Evolutionary conservation across 2,888 invertebrate species (phyloP).

Genomic region (Odontothrips loti): DNA sequence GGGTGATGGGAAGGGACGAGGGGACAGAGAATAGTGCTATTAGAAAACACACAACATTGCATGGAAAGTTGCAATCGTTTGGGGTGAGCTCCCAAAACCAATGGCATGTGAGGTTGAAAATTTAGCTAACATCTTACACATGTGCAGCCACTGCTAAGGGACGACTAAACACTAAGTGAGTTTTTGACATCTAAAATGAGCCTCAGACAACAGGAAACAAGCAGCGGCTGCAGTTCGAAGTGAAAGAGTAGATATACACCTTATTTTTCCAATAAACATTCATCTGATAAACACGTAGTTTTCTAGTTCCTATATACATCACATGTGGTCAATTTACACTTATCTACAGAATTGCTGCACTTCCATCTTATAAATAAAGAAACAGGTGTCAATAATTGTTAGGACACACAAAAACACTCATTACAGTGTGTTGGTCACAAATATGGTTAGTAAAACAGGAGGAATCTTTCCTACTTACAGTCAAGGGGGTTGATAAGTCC

Average conservation of each 20-base stretch:
- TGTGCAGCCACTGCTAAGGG: not conserved
- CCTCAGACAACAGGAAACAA: not conserved
- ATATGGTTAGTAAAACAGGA: not conserved
- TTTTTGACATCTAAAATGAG: not conserved
- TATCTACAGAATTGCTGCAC: not conserved
- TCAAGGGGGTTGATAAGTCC: constrained; percentile 69
- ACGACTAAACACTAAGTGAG: not conserved
- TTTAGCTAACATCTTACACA: not conserved
- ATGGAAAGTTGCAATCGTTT: not conserved
- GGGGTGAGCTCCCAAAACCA: not conserved
- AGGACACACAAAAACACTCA: not conserved
- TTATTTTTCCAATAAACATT: too few relatives aligned
- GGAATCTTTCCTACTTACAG: constrained; percentile 49
- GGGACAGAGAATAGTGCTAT: constrained; percentile 13
- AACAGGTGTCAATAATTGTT: not conserved
- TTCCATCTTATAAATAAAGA: not conserved
- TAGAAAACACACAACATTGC: constrained; percentile 11
- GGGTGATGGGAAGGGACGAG: not conserved
- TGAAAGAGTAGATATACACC: too few relatives aligned
- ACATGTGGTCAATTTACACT: constrained; percentile 7
- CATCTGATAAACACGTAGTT: not conserved
- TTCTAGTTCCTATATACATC: constrained; percentile 9
- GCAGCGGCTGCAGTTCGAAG: too few relatives aligned
- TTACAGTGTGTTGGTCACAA: not conserved
- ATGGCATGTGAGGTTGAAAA: not conserved